phyloP scores from a whole-genome alignment of 2,797 vertebrate genomes.

The Enteromius anoplus region DNA sequence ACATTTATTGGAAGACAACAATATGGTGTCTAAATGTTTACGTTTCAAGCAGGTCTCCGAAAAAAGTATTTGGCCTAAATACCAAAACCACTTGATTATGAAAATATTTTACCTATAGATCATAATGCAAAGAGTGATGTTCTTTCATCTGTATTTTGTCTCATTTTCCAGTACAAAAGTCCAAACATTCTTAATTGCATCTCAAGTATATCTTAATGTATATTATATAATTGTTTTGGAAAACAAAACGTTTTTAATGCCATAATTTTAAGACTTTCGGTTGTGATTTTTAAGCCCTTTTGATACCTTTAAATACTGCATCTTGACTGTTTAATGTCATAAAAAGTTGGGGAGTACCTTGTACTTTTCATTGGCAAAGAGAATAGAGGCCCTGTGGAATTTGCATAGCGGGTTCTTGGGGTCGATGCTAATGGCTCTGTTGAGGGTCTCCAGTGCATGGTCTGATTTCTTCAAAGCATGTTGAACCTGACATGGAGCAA shows the following conservation, averaged over 20 bases:
- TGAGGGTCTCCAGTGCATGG: constrained; percentile 94
- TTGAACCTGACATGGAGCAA: constrained; percentile 81
- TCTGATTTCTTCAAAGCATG: constrained; percentile 97
- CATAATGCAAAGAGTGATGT: not conserved
- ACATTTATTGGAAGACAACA: not conserved
- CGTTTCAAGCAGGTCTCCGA: not conserved
- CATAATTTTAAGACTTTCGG: no score
- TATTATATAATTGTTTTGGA: not conserved
- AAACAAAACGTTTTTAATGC: not conserved
- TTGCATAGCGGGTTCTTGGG: constrained; percentile 99
- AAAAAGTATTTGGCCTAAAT: not conserved
- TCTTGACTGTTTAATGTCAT: not conserved
- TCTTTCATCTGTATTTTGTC: not conserved
- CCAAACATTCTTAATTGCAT: not conserved
- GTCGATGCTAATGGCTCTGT: constrained; percentile 94
- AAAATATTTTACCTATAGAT: not conserved
- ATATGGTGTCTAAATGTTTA: not conserved
- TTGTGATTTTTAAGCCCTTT: no score
- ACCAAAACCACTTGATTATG: not conserved
- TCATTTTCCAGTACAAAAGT: not conserved
- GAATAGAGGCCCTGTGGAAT: constrained; percentile 96
- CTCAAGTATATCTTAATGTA: not conserved
- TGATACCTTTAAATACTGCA: not conserved
- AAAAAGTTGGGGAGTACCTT: constrained; percentile 78
- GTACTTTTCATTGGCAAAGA: constrained; percentile 98